Conservation (phyloP, 2,888 invertebrate species). For the Drosophila meridiana region DNA sequence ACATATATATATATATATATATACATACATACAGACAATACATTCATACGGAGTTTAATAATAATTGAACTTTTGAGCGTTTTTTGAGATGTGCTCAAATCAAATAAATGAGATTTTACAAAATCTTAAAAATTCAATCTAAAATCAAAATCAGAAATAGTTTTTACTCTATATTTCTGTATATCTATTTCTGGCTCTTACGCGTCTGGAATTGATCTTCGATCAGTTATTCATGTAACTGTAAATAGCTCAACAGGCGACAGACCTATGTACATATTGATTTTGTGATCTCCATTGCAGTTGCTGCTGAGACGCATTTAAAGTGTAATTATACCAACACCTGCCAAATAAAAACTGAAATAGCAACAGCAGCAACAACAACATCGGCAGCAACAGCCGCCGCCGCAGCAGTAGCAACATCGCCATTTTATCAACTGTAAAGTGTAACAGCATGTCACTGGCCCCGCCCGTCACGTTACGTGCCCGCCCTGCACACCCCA, state of each 20-base stretch:
- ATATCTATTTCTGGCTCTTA: too few relatives aligned
- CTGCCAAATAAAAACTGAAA: slow-evolving; percentile 31
- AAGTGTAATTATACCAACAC: slow-evolving; percentile 49
- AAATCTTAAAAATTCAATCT: too few relatives aligned
- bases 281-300: not conserved
- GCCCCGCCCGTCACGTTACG: not conserved
- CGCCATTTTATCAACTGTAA: slow-evolving; percentile 49
- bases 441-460: slow-evolving; percentile 42
- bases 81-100: too few relatives aligned
- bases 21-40: not conserved
- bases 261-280: not conserved
- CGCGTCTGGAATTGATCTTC: not conserved
- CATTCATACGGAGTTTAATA: not conserved
- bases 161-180: not conserved
- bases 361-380: slow-evolving; percentile 18
- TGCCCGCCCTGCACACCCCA: slow-evolving; percentile 10
- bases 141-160: not conserved
- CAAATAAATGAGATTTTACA: too few relatives aligned
- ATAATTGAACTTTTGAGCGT: too few relatives aligned
- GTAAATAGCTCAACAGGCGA: not conserved
- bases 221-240: not conserved
- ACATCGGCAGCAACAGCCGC: slow-evolving; percentile 17
- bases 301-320: slow-evolving; percentile 48
- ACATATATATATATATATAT: not conserved
- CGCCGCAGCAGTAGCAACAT: slow-evolving; percentile 12